Conservation (phyloP, 2,888 invertebrate genomes). For the Buathra laborator region DNA sequence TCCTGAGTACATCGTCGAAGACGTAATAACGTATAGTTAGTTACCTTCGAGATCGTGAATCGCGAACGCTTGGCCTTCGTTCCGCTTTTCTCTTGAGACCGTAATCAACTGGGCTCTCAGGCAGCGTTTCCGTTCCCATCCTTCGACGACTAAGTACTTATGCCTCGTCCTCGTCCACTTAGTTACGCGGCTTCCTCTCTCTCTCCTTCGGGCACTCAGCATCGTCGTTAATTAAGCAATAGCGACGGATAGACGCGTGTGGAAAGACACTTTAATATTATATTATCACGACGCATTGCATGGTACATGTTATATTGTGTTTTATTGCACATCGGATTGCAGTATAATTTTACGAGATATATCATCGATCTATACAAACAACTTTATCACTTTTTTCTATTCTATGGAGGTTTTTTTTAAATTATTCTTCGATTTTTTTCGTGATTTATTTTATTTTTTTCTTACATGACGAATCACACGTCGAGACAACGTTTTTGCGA, state of each 20-base stretch:
- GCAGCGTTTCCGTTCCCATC: conserved; percentile 48
- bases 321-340: conserved; percentile 35
- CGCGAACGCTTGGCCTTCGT: conserved; percentile 62
- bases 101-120: conserved; percentile 30
- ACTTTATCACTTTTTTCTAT: conserved; percentile 32
- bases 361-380: conserved; percentile 3
- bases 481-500: neutral
- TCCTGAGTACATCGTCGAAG: neutral
- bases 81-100: conserved; percentile 19
- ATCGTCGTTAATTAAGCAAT: conserved; percentile 31
- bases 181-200: conserved; percentile 13
- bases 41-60: neutral
- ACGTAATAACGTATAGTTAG: neutral
- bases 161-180: conserved; percentile 56
- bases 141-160: conserved; percentile 25
- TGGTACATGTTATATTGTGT: conserved; percentile 13
- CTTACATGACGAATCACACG: neutral
- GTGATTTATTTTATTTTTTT: neutral
- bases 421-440: conserved; percentile 16
- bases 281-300: neutral
- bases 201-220: conserved; percentile 19
- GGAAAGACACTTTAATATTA: conserved; percentile 18
- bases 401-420: neutral
- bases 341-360: conserved; percentile 25
- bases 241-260: conserved; percentile 5